Evolutionary conservation across 1,140 invertebrate genomes (phyloP).

Genomic region (Phthorimaea operculella): DNA sequence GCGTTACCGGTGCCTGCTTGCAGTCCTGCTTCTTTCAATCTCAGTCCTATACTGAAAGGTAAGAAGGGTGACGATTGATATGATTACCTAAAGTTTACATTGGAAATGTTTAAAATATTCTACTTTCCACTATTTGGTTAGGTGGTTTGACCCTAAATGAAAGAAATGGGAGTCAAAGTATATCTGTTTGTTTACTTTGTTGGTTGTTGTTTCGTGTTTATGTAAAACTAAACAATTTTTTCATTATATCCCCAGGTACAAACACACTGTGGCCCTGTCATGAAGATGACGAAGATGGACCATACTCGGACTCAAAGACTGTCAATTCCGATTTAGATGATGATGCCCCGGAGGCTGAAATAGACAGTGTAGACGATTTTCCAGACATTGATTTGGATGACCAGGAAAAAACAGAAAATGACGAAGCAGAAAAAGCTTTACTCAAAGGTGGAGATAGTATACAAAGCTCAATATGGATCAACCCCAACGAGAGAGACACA

Average conservation of each 20-base stretch:
- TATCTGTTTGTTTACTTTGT: no score
- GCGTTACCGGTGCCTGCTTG: conserved; percentile 70
- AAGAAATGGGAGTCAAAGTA: no score
- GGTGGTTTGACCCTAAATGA: no score
- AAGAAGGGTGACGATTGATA: not conserved
- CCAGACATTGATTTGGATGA: conserved; percentile 47
- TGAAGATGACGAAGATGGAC: conserved; percentile 56
- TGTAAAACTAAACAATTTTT: not conserved
- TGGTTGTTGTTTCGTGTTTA: no score
- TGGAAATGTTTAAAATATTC: no score
- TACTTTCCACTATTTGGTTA: no score
- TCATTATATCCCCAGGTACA: conserved; percentile 33
- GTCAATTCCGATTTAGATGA: conserved; percentile 56
- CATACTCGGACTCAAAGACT: conserved; percentile 53
- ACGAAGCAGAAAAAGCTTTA: conserved; percentile 32
- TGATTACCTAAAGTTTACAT: no score
- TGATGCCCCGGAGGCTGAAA: conserved; percentile 47
- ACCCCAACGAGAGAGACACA: conserved; percentile 61
- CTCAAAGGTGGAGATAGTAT: conserved; percentile 47
- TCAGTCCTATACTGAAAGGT: conserved; percentile 61
- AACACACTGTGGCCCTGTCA: conserved; percentile 55
- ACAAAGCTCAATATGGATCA: conserved; percentile 51
- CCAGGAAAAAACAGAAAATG: conserved; percentile 29
- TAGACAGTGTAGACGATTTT: conserved; percentile 44
- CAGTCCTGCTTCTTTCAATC: conserved; percentile 67